Evolutionary conservation across 2,797 vertebrate species (phyloP), one percentile per base, ranked within the genome.

Genomic region (Apogon talboti): DNA sequence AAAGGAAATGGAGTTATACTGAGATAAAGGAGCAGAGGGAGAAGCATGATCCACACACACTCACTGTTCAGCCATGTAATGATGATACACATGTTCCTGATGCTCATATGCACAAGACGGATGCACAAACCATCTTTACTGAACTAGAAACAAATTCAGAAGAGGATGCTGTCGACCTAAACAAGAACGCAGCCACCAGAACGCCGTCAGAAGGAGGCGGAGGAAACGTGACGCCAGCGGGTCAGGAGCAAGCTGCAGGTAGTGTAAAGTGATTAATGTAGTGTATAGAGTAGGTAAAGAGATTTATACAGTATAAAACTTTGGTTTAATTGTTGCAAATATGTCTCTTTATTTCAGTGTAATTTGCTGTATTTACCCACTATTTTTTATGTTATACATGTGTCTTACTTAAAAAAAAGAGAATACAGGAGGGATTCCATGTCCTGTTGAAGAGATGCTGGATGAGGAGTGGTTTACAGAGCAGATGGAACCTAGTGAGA

Each of bases 381-480:
- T 38, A 13, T 19, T 0, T 11, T 16, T 8, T 4, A 47, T 30
- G 15, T 11, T 1, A 11, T 24, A 4, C 7, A 0, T 42, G 0
- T 51, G 19, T 46, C 0, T 3, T 9, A 41, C 24, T 42, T 1
- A 13, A 19, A 16, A 13, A 16, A 13, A 15, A 46, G 13, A 12
- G 4, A 48, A 18, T 3, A 1, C 52, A 75, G 83, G 47, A 50
- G 21, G 0, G 1, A 11, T 18, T 3, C 66, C 79, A 1, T 48
- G 66, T 77, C 63, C 75, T n/a, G 2, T 30, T 2, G 84, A 87
- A 10, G 87, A 86, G 3, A 15, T 0, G 24, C 15, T 94, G 52
- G 88, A 92, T 1, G 93, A 92, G 6, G 83, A 71, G 58, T 94
- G 93, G 94, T 94, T 94, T 85, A 69, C 86, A 42, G 92, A 94